A percentile compares a stretch with the other conserved stretches of the same genome.
Evolutionary conservation across 2,797 vertebrate genomes (phyloP).

Genomic region (Phyllotis vaccarum): DNA sequence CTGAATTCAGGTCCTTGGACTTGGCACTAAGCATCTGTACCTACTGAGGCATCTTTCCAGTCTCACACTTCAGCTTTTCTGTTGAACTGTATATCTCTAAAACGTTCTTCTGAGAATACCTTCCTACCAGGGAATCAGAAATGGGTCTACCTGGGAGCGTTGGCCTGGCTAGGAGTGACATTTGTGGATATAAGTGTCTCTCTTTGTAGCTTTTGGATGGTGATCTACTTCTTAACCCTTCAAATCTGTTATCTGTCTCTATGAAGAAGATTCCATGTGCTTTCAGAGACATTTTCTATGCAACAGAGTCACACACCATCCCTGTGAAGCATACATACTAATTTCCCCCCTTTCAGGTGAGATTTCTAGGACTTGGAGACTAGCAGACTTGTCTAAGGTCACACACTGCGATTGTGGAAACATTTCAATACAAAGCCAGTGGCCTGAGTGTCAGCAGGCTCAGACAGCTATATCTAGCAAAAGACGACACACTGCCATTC

Average conservation of each 20-base stretch:
- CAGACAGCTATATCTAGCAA: not conserved
- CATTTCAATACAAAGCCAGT: not conserved
- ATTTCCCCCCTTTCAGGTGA: not conserved
- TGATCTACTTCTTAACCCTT: not conserved
- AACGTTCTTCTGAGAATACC: not conserved
- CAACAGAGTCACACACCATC: accelerated
- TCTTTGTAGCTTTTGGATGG: not conserved
- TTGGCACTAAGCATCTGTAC: not conserved
- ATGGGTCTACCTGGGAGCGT: accelerated
- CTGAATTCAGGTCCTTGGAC: not conserved
- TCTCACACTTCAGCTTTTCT: not conserved
- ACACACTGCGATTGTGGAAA: not conserved
- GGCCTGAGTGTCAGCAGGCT: not conserved
- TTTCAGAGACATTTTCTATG: accelerated
- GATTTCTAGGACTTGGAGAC: not conserved
- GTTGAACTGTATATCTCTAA: not conserved
- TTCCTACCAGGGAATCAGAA: not conserved
- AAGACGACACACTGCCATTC: accelerated
- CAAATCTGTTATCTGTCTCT: accelerated
- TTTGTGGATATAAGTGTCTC: accelerated
- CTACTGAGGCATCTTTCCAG: not conserved
- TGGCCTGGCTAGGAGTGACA: not conserved
- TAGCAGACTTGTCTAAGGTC: not conserved
- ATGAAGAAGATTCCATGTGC: accelerated
- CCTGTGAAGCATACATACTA: accelerated